Percentiles rank a stretch among this genome's conserved stretches.
Evolutionary conservation across 2,797 vertebrate genomes (phyloP).

Genomic region (Phyllotis vaccarum): DNA sequence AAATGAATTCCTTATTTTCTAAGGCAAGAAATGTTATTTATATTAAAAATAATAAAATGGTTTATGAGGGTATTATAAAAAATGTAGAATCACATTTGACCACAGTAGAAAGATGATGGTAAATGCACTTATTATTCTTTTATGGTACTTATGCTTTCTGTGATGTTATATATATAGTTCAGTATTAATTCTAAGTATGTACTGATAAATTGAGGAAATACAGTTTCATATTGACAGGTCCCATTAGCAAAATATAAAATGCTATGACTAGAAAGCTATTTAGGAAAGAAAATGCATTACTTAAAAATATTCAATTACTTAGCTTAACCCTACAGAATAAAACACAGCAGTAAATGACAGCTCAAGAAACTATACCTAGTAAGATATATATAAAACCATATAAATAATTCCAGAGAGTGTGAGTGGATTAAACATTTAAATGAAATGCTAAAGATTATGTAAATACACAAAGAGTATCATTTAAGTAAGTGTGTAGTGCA

Average conservation of each 20-base stretch:
- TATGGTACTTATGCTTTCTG: neutral
- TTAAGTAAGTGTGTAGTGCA: neutral
- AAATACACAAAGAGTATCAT: neutral
- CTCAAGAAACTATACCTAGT: neutral
- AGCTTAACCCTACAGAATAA: neutral
- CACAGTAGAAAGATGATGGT: neutral
- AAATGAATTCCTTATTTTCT: neutral
- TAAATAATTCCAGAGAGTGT: neutral
- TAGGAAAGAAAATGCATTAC: neutral
- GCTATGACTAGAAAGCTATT: neutral
- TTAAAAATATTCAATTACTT: neutral
- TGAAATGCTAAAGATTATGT: neutral
- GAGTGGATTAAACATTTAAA: neutral
- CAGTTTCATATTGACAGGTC: neutral
- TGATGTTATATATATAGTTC: neutral
- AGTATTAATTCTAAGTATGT: neutral
- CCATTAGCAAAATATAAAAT: neutral
- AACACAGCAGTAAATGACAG: neutral
- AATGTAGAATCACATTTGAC: neutral
- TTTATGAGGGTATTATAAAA: neutral
- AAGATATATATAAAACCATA: neutral
- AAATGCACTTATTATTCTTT: neutral
- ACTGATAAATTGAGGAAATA: neutral
- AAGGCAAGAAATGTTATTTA: neutral
- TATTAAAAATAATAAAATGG: neutral